These are phyloP conservation scores for Hemichromis elongatus DNA, from an alignment of 2,113 vertebrate genomes.

Conservation along the genomic window DNA sequence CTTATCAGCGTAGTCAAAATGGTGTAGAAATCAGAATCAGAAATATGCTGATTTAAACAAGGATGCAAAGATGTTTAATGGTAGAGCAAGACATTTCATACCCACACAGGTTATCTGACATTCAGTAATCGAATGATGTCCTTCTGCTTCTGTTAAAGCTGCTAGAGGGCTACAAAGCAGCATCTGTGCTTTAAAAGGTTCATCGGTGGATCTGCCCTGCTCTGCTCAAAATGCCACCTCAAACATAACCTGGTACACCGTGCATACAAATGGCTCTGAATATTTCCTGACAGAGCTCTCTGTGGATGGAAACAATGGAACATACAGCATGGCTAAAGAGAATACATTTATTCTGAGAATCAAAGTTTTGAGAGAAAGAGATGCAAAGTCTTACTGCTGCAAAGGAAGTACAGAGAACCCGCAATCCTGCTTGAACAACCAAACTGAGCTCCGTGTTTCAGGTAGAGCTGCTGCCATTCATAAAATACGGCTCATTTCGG, in stretches of 20 bases:
- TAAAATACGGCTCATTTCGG: not conserved
- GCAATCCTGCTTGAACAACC: not conserved
- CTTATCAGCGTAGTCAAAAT: not conserved
- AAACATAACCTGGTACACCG: not conserved
- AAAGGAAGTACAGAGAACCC: not conserved
- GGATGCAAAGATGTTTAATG: not conserved
- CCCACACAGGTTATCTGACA: not conserved
- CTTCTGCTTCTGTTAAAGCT: not conserved
- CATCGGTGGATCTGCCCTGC: constrained; percentile 6
- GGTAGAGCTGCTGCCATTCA: not conserved
- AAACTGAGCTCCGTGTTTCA: not conserved
- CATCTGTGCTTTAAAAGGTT: constrained; percentile 11
- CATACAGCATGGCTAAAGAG: not conserved
- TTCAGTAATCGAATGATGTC: not conserved
- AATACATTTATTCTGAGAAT: not conserved
- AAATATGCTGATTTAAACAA: not conserved
- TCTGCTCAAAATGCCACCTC: not conserved
- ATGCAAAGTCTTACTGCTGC: not conserved
- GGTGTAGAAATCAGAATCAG: not conserved
- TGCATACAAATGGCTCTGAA: accelerated
- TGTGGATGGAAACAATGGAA: not conserved
- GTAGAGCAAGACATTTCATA: not conserved
- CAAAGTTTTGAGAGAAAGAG: not conserved
- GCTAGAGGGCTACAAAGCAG: not conserved
- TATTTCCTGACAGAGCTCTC: not conserved